Evolutionary conservation across 1,140 invertebrate genomes (phyloP).

Genomic region (Oryzaephilus surinamensis): DNA sequence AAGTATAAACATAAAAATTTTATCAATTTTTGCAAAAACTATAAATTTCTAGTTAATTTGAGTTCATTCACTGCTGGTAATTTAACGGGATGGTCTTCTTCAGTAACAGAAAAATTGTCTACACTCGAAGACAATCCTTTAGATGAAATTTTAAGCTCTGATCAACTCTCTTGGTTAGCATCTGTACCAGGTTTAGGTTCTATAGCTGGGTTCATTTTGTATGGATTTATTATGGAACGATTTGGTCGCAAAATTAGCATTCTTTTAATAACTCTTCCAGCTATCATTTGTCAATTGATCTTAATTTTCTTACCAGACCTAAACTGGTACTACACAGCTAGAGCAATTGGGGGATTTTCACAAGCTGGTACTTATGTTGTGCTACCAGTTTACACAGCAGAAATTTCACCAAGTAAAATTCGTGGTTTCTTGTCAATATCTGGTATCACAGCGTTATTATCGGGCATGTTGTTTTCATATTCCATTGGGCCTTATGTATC

Average conservation of each 20-base stretch:
- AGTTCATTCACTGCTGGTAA: too few species aligned
- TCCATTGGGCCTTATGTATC: background rate
- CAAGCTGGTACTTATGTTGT: background rate
- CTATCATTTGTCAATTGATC: background rate
- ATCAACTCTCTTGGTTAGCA: constrained; percentile 64
- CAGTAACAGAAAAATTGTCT: constrained; percentile 44
- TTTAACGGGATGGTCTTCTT: constrained; percentile 69
- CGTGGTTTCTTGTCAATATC: background rate
- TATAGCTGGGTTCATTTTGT: constrained; percentile 28
- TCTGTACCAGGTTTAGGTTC: constrained; percentile 67
- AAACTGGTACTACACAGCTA: background rate
- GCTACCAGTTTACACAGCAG: background rate
- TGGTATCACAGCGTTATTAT: background rate
- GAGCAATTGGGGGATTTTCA: background rate
- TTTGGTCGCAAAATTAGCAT: constrained; percentile 34
- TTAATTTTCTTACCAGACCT: background rate
- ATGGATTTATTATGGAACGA: constrained; percentile 28
- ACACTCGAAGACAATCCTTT: constrained; percentile 8
- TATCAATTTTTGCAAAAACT: too few species aligned
- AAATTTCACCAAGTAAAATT: background rate
- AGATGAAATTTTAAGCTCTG: constrained; percentile 18
- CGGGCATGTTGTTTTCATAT: background rate
- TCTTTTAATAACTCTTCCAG: constrained; percentile 27
- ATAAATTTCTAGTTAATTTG: too few species aligned
- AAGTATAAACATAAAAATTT: too few species aligned